Evolutionary conservation across 1,140 invertebrate species (phyloP).

Genomic region (Chionoecetes opilio): DNA sequence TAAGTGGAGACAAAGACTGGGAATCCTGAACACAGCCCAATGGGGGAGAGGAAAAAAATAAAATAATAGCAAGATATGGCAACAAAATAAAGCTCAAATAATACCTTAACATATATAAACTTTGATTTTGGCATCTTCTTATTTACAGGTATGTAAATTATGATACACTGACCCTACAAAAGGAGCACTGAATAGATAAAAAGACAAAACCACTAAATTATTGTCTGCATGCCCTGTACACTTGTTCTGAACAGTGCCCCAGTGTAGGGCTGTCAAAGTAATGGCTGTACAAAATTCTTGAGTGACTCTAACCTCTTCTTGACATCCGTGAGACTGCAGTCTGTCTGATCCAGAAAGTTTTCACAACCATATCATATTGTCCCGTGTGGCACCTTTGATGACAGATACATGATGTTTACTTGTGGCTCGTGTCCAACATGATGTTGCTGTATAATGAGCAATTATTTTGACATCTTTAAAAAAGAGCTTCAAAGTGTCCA

Average conservation of each 20-base stretch:
- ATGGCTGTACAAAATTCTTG: background rate
- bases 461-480: background rate
- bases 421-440: background rate
- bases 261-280: background rate
- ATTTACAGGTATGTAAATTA: constrained; percentile 59
- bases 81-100: constrained; percentile 78
- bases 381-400: background rate
- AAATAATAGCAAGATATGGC: constrained; percentile 73
- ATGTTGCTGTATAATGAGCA: background rate
- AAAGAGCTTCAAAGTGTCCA: too few relatives aligned
- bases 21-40: background rate
- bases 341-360: background rate
- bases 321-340: background rate
- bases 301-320: background rate
- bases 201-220: background rate
- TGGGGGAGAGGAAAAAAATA: background rate
- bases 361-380: background rate
- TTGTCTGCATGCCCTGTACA: background rate
- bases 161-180: constrained; percentile 27
- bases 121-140: constrained; percentile 78
- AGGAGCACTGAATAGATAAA: constrained; percentile 31
- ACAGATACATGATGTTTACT: constrained; percentile 4
- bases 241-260: background rate
- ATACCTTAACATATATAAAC: constrained; percentile 74
- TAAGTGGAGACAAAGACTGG: background rate